Conservation (phyloP, 2,113 vertebrate species). For the Ameiurus melas region DNA sequence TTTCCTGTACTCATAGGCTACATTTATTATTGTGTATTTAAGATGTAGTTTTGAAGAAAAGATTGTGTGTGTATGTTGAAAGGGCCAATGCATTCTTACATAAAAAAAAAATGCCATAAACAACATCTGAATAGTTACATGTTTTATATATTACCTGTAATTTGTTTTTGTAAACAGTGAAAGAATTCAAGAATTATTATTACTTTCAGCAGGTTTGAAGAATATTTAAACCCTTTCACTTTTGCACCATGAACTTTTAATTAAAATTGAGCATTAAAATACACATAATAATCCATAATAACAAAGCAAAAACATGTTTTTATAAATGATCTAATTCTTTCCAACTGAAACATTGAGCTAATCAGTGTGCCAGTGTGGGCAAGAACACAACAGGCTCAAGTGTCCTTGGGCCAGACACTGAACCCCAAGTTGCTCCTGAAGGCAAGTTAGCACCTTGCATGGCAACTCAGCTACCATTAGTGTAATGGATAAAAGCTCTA, state of each 20-base stretch:
- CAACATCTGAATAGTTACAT: neutral
- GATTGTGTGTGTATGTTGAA: neutral
- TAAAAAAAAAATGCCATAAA: neutral
- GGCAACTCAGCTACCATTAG: too few relatives aligned
- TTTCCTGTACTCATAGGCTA: neutral
- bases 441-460: too few relatives aligned
- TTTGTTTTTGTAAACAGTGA: neutral
- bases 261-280: neutral
- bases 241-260: neutral
- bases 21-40: neutral
- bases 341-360: too few relatives aligned
- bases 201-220: neutral
- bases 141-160: neutral
- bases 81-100: neutral
- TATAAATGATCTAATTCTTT: neutral
- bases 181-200: neutral
- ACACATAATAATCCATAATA: neutral
- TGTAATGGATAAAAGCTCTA: too few relatives aligned
- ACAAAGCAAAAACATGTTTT: neutral
- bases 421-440: too few relatives aligned
- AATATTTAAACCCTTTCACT: neutral
- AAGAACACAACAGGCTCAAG: too few relatives aligned
- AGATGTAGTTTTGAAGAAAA: neutral
- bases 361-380: too few relatives aligned
- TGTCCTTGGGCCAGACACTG: too few relatives aligned